phyloP scores from a whole-genome alignment of 2,113 vertebrate species.

The Heterotilapia buettikoferi region DNA sequence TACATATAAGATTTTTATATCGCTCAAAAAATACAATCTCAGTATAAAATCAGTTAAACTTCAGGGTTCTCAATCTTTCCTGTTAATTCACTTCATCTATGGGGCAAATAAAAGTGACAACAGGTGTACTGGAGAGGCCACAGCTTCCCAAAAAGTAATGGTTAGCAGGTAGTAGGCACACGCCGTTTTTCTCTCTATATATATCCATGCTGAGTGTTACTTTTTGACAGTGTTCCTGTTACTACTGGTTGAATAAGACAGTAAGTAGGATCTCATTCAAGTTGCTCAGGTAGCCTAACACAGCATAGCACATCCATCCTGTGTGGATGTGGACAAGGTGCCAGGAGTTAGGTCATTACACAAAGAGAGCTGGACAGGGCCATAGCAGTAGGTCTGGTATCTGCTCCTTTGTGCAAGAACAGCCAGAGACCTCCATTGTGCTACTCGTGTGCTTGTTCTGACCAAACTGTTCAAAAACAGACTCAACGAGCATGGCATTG shows the following conservation, averaged over 20 bases:
- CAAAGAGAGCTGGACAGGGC: not conserved
- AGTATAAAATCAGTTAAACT: not conserved
- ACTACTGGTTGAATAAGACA: not conserved
- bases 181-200: rapidly evolving
- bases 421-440: not conserved
- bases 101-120: not conserved
- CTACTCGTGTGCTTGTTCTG: not conserved
- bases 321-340: not conserved
- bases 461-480: not conserved
- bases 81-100: not conserved
- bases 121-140: not conserved
- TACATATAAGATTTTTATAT: not conserved
- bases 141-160: not conserved
- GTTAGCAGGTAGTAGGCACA: not conserved
- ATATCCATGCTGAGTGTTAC: not conserved
- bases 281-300: not conserved
- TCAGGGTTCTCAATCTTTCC: not conserved
- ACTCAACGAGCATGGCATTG: not conserved
- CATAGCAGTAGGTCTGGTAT: not conserved
- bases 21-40: not conserved
- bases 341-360: not conserved
- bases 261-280: not conserved
- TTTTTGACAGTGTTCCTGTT: not conserved
- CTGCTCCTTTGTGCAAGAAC: not conserved
- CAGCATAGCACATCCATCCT: not conserved